Percentiles rank a stretch among this genome's conserved stretches.
Conservation (phyloP, 2,797 vertebrate genomes). For the Mastacembelus armatus region DNA sequence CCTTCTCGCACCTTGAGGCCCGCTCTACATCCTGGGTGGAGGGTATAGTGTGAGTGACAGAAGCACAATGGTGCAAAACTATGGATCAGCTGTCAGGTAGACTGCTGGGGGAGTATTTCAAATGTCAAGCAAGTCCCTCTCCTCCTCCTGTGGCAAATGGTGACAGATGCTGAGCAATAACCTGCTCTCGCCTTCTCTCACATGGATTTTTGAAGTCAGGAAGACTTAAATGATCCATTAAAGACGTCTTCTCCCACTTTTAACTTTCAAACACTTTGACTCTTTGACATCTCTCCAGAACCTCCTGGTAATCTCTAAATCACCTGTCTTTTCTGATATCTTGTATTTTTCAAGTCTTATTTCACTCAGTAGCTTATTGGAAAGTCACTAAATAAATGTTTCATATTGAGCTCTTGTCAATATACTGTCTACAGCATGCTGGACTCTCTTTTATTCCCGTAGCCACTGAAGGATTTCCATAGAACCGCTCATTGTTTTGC, state of each 20-base stretch:
- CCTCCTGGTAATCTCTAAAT: slow-evolving; percentile 14
- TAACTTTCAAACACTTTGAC: slow-evolving; percentile 2
- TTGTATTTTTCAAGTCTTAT: not conserved
- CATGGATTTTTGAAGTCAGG: slow-evolving; percentile 20
- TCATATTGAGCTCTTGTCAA: slow-evolving; percentile 5
- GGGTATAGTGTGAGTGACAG: slow-evolving; percentile 10
- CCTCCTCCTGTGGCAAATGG: slow-evolving; percentile 8
- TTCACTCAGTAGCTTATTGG: not conserved
- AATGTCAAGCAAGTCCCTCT: slow-evolving; percentile 14
- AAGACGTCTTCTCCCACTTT: not conserved
- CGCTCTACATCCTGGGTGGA: not conserved
- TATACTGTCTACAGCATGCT: not conserved
- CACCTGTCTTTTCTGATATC: too few relatives aligned
- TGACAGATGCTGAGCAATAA: slow-evolving; percentile 20
- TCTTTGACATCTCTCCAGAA: not conserved
- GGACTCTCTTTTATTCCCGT: not conserved
- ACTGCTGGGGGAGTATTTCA: slow-evolving; percentile 14
- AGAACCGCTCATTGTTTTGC: not conserved
- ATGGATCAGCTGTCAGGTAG: slow-evolving; percentile 24
- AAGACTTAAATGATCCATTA: slow-evolving; percentile 20
- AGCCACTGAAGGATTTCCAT: not conserved
- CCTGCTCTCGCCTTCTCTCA: not conserved
- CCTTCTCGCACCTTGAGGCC: not conserved
- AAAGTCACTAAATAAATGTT: not conserved
- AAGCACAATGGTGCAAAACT: slow-evolving; percentile 26